These are phyloP conservation scores for Pheucticus melanocephalus DNA, from an alignment of 2,113 vertebrate genomes.

Conservation along the genomic window DNA sequence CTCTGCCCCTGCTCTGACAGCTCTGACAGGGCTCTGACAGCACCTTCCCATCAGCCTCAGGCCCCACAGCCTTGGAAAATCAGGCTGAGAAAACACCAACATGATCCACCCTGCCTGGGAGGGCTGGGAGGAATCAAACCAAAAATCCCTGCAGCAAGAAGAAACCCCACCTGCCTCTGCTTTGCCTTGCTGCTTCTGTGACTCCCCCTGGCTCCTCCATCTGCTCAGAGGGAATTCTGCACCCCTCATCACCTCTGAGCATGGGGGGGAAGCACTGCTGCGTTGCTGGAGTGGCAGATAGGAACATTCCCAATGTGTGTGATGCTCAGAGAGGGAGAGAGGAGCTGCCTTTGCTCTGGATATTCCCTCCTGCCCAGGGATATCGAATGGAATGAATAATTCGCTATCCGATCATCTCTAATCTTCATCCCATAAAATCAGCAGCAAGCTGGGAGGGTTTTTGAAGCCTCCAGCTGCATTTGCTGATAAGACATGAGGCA, in stretches of 20 bases:
- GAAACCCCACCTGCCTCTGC: background rate
- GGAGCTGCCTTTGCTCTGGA: conserved; percentile 8
- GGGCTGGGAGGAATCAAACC: background rate
- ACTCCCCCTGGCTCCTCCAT: background rate
- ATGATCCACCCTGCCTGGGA: background rate
- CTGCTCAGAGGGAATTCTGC: background rate
- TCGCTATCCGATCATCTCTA: conserved; percentile 66
- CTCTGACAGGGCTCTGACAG: background rate
- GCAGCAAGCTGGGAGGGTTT: conserved; percentile 57
- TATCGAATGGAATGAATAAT: conserved; percentile 55
- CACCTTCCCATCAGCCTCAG: background rate
- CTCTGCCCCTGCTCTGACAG: background rate
- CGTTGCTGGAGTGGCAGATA: background rate
- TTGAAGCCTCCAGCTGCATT: conserved; percentile 69
- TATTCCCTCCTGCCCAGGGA: conserved; percentile 22
- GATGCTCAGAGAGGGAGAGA: background rate
- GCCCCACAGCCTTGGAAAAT: background rate
- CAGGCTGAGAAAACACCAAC: background rate
- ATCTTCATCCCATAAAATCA: conserved; percentile 63
- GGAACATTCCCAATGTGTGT: background rate
- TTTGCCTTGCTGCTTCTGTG: background rate
- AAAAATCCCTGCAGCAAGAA: background rate
- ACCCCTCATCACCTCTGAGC: background rate
- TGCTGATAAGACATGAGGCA: conserved; percentile 57
- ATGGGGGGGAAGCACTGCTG: background rate